A percentile compares a stretch with the other conserved stretches of the same genome.
Conservation (phyloP, 2,113 vertebrate genomes). For the Dipodomys ordii region DNA sequence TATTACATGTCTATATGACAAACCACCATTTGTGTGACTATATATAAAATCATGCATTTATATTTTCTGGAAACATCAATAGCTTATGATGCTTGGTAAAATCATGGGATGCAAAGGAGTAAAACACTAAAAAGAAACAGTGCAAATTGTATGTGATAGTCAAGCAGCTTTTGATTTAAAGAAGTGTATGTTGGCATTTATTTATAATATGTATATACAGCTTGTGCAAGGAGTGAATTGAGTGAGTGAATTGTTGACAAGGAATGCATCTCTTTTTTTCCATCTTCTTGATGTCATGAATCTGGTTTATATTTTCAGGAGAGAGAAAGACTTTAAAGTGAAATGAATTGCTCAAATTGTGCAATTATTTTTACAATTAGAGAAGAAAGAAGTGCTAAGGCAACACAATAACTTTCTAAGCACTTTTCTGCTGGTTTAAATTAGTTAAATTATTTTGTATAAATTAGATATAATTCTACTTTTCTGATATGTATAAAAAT, state of each 20-base stretch:
- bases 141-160: slow-evolving; percentile 93
- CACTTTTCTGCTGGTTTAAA: slow-evolving; percentile 94
- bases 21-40: slow-evolving; percentile 85
- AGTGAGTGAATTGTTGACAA: slow-evolving; percentile 86
- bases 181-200: slow-evolving; percentile 88
- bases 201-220: slow-evolving; percentile 88
- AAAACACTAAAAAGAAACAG: slow-evolving; percentile 88
- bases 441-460: slow-evolving; percentile 92
- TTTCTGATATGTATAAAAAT: slow-evolving; percentile 93
- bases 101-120: slow-evolving; percentile 80
- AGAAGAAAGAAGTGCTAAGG: slow-evolving; percentile 94
- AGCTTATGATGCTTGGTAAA: slow-evolving; percentile 83
- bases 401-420: slow-evolving; percentile 93
- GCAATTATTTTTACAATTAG: slow-evolving; percentile 87
- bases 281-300: slow-evolving; percentile 81
- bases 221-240: slow-evolving; percentile 88
- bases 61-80: slow-evolving; percentile 85
- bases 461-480: slow-evolving; percentile 94
- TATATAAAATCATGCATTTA: slow-evolving; percentile 89
- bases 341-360: slow-evolving; percentile 88
- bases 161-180: slow-evolving; percentile 92
- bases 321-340: slow-evolving; percentile 81
- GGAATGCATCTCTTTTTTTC: slow-evolving; percentile 82
- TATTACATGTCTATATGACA: slow-evolving; percentile 87
- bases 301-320: slow-evolving; percentile 80